Conservation (phyloP, 2,113 vertebrate species). For the Ictalurus furcatus region DNA sequence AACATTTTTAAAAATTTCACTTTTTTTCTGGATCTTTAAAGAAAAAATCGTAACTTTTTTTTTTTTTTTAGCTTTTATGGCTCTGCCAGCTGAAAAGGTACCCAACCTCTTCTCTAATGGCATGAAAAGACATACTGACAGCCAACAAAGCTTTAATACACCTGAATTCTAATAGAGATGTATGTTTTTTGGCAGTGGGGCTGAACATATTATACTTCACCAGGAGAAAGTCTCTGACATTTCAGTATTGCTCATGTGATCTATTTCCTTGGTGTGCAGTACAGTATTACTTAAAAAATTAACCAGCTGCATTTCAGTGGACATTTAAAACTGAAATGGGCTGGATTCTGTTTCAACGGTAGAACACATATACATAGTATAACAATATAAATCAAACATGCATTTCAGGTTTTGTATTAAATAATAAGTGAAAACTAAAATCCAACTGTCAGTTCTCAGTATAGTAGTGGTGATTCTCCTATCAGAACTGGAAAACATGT, state of each 20-base stretch:
- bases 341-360: background rate
- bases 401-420: background rate
- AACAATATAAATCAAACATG: background rate
- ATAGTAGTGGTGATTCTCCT: background rate
- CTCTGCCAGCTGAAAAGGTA: too few species aligned
- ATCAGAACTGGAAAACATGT: background rate
- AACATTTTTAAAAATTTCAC: too few species aligned
- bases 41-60: too few species aligned
- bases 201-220: background rate
- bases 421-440: background rate
- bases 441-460: background rate
- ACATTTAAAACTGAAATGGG: background rate
- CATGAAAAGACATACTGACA: background rate
- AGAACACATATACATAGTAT: background rate
- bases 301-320: background rate
- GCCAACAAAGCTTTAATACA: background rate
- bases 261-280: background rate
- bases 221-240: background rate
- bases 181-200: background rate
- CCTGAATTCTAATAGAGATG: background rate
- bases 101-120: background rate
- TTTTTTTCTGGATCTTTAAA: too few species aligned
- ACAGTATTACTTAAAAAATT: background rate
- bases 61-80: too few species aligned
- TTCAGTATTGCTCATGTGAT: background rate